Conservation (phyloP, 2,888 invertebrate species). For the Minunthozetes semirufus region DNA sequence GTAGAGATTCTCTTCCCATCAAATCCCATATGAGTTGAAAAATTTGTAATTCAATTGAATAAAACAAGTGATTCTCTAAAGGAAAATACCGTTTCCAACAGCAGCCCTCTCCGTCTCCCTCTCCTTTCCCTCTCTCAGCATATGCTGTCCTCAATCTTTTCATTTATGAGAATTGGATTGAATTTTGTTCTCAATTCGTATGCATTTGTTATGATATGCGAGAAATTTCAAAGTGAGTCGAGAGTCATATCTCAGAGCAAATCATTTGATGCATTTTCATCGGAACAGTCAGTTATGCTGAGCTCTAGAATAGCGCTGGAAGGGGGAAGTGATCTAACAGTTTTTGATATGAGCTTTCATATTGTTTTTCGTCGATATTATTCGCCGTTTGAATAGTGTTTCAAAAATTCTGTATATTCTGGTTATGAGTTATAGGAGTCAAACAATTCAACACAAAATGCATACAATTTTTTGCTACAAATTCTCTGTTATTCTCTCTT, state of each 20-base stretch:
- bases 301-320: not conserved
- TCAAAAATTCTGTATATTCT: conserved; percentile 1
- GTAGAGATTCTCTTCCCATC: not conserved
- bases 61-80: conserved; percentile 23
- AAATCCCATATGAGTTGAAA: conserved; percentile 20
- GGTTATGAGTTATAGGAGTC: not conserved
- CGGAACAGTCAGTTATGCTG: not conserved
- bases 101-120: not conserved
- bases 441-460: not conserved
- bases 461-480: not conserved
- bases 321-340: not conserved
- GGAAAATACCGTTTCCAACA: not conserved
- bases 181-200: not conserved
- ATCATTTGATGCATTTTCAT: not conserved
- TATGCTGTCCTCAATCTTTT: not conserved
- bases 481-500: conserved; percentile 1
- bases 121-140: not conserved
- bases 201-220: not conserved
- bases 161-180: not conserved
- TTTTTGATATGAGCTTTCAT: not conserved
- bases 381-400: not conserved
- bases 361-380: conserved; percentile 1
- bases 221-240: not conserved
- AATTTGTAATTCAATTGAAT: conserved; percentile 26
- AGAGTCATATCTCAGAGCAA: not conserved